phyloP scores from a whole-genome alignment of 2,888 invertebrate genomes.

The Callyntrura sp. region DNA sequence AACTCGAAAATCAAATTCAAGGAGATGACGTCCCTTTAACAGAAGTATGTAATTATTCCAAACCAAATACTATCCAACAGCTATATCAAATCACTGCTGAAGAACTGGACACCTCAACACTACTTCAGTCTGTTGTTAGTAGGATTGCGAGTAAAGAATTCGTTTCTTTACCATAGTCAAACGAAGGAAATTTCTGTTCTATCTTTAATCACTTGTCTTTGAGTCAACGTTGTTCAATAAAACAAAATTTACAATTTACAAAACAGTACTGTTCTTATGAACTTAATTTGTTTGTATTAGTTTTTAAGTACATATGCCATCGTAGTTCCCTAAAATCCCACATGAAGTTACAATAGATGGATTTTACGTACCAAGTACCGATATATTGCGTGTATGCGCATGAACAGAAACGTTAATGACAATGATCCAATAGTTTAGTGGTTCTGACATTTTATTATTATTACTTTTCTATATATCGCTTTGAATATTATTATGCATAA shows the following conservation, averaged over 20 bases:
- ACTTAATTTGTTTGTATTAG: slow-evolving; percentile 57
- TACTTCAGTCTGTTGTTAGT: slow-evolving; percentile 89
- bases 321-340: slow-evolving; percentile 66
- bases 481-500: slow-evolving; percentile 49
- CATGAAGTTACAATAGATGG: slow-evolving; percentile 64
- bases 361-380: slow-evolving; percentile 57
- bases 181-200: background rate
- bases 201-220: slow-evolving; percentile 1
- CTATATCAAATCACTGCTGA: slow-evolving; percentile 88
- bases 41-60: slow-evolving; percentile 86
- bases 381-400: slow-evolving; percentile 55
- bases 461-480: slow-evolving; percentile 37
- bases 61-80: slow-evolving; percentile 87
- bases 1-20: slow-evolving; percentile 86
- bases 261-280: slow-evolving; percentile 20
- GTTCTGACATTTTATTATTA: slow-evolving; percentile 52
- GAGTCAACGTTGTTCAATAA: slow-evolving; percentile 24
- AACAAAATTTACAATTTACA: background rate
- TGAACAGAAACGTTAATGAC: slow-evolving; percentile 47
- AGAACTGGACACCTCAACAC: slow-evolving; percentile 85
- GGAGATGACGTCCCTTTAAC: slow-evolving; percentile 87
- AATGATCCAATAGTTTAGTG: background rate
- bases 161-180: slow-evolving; percentile 69
- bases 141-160: slow-evolving; percentile 90
- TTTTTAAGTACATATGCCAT: slow-evolving; percentile 66